These are phyloP conservation scores for Syrista parreyssii DNA, from an alignment of 2,888 invertebrate genomes.

Conservation along the genomic window DNA sequence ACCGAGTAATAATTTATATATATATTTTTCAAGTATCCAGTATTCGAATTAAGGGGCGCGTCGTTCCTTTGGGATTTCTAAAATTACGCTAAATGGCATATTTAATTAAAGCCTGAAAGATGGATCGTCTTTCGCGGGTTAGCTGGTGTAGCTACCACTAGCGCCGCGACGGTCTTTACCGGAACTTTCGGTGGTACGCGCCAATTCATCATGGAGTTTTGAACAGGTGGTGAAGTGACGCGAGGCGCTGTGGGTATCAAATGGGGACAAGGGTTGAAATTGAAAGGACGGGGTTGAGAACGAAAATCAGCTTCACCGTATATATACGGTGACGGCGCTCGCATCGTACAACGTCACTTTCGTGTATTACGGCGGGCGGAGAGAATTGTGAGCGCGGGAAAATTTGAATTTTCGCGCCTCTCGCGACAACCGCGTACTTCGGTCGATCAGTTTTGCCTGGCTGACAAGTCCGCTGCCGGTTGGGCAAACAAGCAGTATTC, in stretches of 20 bases:
- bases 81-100: conserved; percentile 38
- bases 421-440: background rate
- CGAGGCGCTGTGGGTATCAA: conserved; percentile 5
- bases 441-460: background rate
- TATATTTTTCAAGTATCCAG: too few relatives aligned
- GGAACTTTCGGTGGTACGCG: conserved; percentile 30
- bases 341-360: background rate
- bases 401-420: background rate
- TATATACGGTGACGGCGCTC: background rate
- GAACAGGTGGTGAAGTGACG: background rate
- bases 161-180: background rate
- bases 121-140: conserved; percentile 35
- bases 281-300: too few relatives aligned
- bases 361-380: background rate
- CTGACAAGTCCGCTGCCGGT: background rate
- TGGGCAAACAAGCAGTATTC: background rate
- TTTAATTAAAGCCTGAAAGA: conserved; percentile 47
- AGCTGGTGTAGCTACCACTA: conserved; percentile 15
- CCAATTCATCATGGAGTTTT: conserved; percentile 36
- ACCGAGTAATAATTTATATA: too few relatives aligned
- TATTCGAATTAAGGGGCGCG: too few relatives aligned
- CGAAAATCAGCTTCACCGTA: too few relatives aligned
- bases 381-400: background rate
- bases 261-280: too few relatives aligned
- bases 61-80: conserved; percentile 26